Evolutionary conservation across 2,113 vertebrate genomes (phyloP), one percentile per base, ranked within the genome.

Genomic region (Motacilla alba): DNA sequence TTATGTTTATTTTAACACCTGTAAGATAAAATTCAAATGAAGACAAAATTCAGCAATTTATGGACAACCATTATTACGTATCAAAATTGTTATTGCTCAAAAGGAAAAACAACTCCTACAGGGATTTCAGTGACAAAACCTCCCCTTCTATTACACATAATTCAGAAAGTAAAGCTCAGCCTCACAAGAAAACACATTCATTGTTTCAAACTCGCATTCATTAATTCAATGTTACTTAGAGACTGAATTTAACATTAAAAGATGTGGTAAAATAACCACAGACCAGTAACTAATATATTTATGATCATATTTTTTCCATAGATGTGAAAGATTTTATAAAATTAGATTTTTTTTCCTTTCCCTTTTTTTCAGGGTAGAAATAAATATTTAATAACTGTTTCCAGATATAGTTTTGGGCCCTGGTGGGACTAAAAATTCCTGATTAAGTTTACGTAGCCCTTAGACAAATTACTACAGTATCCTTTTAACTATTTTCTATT

Each of bases 381-480:
- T 94, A 23, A 97, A 97, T 94, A 94, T 96, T 97, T 96, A 96
- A 95, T 85, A 95, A 80, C 15, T 59, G 43, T 95, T 96, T 69
- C 69, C 77, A 87, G 78, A 39, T 95, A 81, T 15, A 94, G 41
- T 95, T 97, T 93, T 94, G 62, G 95, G 55, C 68, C 43, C 82
- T 68, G 80, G 31, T 84, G 83, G 68, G 75, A 95, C 76, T 62
- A 75, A 94, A 92, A 49, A 58, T 88, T 95, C 96, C 87, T 97
- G 96, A 97, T 97, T 87, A 97, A 81, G 31, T 87, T 97, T 91
- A 50, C 89, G 46, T 93, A 96, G 94, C 88, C 80, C 58, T 85
- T 90, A 96, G 92, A 73, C 78, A 96, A 96, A 97, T 96, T 94
- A 81, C 33, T 72, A 52, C 39, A 84, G 74, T 87, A 95, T 73